Percentiles rank a stretch among this genome's conserved stretches.
Evolutionary conservation across 2,888 invertebrate species (phyloP).

Genomic region (Caenorhabditis angaria): DNA sequence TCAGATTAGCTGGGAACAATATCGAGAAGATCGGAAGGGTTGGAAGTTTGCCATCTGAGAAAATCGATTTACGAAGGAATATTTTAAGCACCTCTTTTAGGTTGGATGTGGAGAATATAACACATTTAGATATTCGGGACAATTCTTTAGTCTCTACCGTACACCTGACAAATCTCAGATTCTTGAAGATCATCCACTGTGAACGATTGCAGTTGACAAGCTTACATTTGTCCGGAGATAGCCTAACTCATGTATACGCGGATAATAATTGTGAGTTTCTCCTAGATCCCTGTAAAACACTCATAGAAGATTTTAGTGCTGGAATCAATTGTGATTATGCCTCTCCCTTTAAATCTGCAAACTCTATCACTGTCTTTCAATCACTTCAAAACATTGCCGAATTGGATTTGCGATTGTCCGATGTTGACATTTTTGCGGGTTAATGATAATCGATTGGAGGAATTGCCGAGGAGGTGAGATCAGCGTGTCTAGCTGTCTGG

Average conservation of each 20-base stretch:
- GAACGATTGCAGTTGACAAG: slow-evolving; percentile 73
- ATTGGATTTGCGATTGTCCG: slow-evolving; percentile 61
- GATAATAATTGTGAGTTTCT: slow-evolving; percentile 70
- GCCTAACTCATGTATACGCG: slow-evolving; percentile 73
- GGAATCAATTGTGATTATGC: slow-evolving; percentile 62
- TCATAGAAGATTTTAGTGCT: slow-evolving; percentile 50
- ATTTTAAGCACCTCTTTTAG: slow-evolving; percentile 40
- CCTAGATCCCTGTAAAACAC: background rate
- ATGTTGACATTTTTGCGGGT: slow-evolving; percentile 40
- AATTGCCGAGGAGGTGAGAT: slow-evolving; percentile 73
- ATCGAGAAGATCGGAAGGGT: slow-evolving; percentile 38
- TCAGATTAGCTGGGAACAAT: slow-evolving; percentile 46
- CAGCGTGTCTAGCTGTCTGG: too few species aligned
- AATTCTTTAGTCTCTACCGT: slow-evolving; percentile 69
- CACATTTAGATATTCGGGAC: slow-evolving; percentile 74
- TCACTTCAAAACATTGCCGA: slow-evolving; percentile 54
- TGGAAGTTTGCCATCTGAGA: slow-evolving; percentile 10
- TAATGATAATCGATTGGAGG: slow-evolving; percentile 72
- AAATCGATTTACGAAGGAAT: slow-evolving; percentile 43
- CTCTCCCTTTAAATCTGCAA: slow-evolving; percentile 55
- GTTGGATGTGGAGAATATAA: slow-evolving; percentile 38
- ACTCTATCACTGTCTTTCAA: slow-evolving; percentile 57
- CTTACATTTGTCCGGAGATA: slow-evolving; percentile 73
- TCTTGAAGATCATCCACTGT: slow-evolving; percentile 73
- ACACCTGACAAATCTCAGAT: slow-evolving; percentile 73